phyloP scores from a whole-genome alignment of 2,888 invertebrate species.

The Clanis bilineata region DNA sequence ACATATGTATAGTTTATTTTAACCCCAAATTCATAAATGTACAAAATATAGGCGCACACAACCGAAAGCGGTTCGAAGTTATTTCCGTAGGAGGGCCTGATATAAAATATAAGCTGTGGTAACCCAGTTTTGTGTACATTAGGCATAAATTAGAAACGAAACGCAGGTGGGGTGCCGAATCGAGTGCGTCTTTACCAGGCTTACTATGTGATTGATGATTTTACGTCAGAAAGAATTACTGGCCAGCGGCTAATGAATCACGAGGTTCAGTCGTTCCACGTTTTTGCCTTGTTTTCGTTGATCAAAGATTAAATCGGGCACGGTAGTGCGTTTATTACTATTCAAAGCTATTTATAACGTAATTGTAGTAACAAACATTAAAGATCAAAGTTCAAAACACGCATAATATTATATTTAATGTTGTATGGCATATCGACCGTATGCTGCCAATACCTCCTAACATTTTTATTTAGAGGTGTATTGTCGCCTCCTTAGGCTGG shows the following conservation, averaged over 20 bases:
- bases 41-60: not conserved
- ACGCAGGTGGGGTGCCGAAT: conserved; percentile 36
- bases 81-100: not conserved
- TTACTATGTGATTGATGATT: conserved; percentile 47
- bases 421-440: no score
- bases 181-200: conserved; percentile 27
- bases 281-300: conserved; percentile 39
- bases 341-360: conserved; percentile 6
- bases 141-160: conserved; percentile 35
- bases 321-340: conserved; percentile 18
- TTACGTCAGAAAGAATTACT: conserved; percentile 46
- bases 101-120: conserved; percentile 28
- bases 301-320: conserved; percentile 39
- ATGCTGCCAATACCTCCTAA: no score
- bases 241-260: conserved; percentile 45
- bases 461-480: no score
- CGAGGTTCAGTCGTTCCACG: conserved; percentile 37
- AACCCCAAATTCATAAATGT: not conserved
- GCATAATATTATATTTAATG: no score
- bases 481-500: no score
- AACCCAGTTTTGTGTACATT: conserved; percentile 34
- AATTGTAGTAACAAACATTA: not conserved
- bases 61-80: not conserved
- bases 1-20: not conserved
- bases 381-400: no score